Conservation (phyloP, 2,888 invertebrate species). For the Spodoptera littoralis region DNA sequence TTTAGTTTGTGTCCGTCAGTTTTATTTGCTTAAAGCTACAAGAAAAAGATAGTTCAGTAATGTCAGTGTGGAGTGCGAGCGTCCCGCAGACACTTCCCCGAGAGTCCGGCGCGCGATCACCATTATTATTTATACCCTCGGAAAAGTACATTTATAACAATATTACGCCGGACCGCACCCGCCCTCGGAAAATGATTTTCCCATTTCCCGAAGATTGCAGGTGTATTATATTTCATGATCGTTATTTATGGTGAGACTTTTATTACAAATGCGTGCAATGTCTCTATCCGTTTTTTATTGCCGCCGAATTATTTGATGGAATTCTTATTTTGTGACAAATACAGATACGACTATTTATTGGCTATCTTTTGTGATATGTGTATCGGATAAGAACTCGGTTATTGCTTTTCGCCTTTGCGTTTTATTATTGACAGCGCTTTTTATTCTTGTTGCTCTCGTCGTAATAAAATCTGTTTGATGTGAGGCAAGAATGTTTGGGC, state of each 20-base stretch:
- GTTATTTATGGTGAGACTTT: constrained; percentile 89
- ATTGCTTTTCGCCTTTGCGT: constrained; percentile 66
- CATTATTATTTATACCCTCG: constrained; percentile 87
- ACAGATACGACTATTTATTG: constrained; percentile 76
- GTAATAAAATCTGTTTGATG: constrained; percentile 61
- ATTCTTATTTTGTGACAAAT: constrained; percentile 82
- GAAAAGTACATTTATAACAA: constrained; percentile 89
- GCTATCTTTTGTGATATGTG: constrained; percentile 73
- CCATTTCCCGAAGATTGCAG: constrained; percentile 89
- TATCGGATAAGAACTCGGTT: constrained; percentile 68
- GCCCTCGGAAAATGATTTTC: constrained; percentile 88
- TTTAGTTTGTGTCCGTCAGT: too few relatives aligned
- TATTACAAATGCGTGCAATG: constrained; percentile 89
- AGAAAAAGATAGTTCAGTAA: constrained; percentile 36
- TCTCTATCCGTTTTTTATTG: constrained; percentile 88
- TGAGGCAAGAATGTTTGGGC: constrained; percentile 50
- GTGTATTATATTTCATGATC: constrained; percentile 89
- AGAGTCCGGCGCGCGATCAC: constrained; percentile 67
- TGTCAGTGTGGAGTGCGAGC: constrained; percentile 37
- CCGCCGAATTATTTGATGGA: constrained; percentile 84
- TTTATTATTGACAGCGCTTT: constrained; percentile 64
- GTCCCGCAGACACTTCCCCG: constrained; percentile 60
- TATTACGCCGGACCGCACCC: constrained; percentile 88
- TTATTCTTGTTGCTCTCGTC: constrained; percentile 56
- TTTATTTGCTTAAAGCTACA: not conserved